Base-by-base conservation (phyloP, 1,140 invertebrate species). In the Cherax destructor region DNA sequence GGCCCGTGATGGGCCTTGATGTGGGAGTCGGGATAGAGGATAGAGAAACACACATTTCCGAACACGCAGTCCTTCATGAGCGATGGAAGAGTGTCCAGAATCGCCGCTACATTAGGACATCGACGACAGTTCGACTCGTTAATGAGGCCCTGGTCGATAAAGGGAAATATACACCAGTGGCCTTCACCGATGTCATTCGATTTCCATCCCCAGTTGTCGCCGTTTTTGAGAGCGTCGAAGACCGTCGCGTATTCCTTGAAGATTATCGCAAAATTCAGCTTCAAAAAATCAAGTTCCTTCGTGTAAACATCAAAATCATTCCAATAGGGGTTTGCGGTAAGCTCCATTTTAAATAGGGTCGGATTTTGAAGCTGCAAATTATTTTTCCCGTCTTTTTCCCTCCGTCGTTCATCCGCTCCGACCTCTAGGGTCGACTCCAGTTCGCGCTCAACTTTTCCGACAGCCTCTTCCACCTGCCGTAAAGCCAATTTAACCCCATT, bases 131-230 rank as follows among this genome's bases (percentile, higher is more conserved):
- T 92, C 13, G 69, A 47, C n/a, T 88, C 52, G 24, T 52, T 50
- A 7, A 85, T 21, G 3, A 69, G 41, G 30, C 91, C 91, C 69
- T 92, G 86, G 47, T 92, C 80, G 24, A 92, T 83, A 3, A 92
- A 84, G 5, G 91, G 91, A 72, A 88, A 92, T 24, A 92, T 88
- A n/a, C 91, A 92, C 91, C 91, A 92, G 72, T 92, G 91, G 9
- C 91, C 91, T n/a, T 59, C n/a, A 18, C 24, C 49, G 9, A 92
- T 78, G 52, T 86, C 81, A 52, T 92, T 92, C 11, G 84, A 49
- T 69, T 92, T 92, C 91, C 91, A 92, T 13, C 91, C 91, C 10
- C 50, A 52, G 5, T 47, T 83, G 21, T 84, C 81, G 0, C 91
- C 91, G 30, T 49, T 78, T 50, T 88, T n/a, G 5, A 92, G 72